phyloP scores from a whole-genome alignment of 2,888 invertebrate genomes.

The Trachelus iudaicus region DNA sequence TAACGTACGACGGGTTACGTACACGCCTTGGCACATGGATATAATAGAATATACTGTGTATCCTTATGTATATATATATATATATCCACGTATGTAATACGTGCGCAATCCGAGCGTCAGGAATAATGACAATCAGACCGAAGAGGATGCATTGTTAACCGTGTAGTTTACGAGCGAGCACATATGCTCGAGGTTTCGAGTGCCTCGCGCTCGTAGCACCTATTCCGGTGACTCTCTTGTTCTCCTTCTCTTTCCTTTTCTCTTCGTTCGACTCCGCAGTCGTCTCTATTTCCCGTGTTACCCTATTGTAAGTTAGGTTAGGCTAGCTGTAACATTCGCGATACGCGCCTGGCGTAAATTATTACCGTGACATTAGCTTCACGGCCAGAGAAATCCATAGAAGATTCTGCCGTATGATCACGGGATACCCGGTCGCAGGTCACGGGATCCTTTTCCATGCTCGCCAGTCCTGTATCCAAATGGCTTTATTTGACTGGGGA shows the following conservation, averaged over 20 bases:
- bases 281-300: neutral
- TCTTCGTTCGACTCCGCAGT: neutral
- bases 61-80: neutral
- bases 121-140: constrained; percentile 55
- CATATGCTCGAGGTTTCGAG: constrained; percentile 43
- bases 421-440: neutral
- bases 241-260: constrained; percentile 7
- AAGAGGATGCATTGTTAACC: constrained; percentile 50
- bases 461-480: neutral
- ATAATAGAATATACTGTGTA: constrained; percentile 10
- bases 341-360: neutral
- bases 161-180: constrained; percentile 52
- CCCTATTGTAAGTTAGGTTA: neutral
- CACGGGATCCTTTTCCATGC: neutral
- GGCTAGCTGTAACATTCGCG: neutral
- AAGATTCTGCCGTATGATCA: neutral
- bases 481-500: neutral
- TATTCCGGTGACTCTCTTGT: neutral
- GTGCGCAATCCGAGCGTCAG: constrained; percentile 11
- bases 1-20: neutral
- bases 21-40: neutral
- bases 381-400: neutral
- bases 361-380: neutral
- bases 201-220: neutral
- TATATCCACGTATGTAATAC: neutral